Conservation (phyloP, 1,140 invertebrate genomes). For the Calliphora vicina region DNA sequence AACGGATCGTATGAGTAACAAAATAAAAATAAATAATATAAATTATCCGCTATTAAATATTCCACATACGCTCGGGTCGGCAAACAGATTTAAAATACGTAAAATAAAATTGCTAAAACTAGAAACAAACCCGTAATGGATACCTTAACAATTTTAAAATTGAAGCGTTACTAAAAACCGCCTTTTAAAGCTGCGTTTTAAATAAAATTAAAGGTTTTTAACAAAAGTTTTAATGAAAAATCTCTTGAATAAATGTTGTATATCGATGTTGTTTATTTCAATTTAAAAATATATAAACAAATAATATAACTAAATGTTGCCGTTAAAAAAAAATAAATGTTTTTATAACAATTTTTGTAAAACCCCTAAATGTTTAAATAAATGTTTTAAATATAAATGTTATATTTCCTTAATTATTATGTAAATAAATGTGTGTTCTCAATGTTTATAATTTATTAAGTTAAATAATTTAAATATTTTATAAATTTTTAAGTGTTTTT, state of each 20-base stretch:
- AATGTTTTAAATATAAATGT: too few species aligned
- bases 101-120: background rate
- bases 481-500: too few species aligned
- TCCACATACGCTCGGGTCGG: background rate
- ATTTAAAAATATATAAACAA: background rate
- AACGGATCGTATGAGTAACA: constrained; percentile 20
- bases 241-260: background rate
- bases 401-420: background rate
- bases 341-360: too few species aligned
- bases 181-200: too few species aligned
- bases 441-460: background rate
- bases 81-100: background rate
- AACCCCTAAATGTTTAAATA: too few species aligned
- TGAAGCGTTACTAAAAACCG: background rate
- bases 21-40: background rate
- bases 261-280: background rate
- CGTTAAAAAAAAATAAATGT: background rate
- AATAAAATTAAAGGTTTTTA: background rate
- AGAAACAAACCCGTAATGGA: background rate
- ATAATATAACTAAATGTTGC: background rate
- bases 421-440: background rate
- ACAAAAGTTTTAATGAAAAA: background rate
- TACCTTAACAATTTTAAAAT: background rate
- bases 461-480: background rate
- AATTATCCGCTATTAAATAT: background rate